phyloP scores from a whole-genome alignment of 2,888 invertebrate species.

The Platerodrilus igneus region DNA sequence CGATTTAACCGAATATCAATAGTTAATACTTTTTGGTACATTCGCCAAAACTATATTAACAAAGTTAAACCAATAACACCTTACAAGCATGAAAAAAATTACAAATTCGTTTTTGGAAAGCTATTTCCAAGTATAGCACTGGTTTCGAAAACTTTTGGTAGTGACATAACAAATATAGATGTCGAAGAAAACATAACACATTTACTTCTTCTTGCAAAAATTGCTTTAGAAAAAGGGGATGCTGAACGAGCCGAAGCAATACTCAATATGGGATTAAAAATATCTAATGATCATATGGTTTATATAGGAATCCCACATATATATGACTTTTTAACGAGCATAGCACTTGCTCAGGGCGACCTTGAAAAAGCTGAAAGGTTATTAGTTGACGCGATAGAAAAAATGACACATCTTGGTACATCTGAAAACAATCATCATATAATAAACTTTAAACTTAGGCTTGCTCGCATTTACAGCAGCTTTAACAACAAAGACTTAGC shows the following conservation, averaged over 20 bases:
- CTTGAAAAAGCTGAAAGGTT: constrained; percentile 44
- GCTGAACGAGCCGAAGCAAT: constrained; percentile 43
- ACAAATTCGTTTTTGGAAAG: too few relatives aligned
- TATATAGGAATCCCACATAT: constrained; percentile 43
- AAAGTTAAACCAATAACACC: too few relatives aligned
- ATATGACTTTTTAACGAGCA: constrained; percentile 47
- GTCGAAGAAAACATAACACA: constrained; percentile 44
- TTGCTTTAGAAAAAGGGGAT: constrained; percentile 43
- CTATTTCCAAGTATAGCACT: constrained; percentile 12
- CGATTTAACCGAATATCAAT: constrained; percentile 2
- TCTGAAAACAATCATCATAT: constrained; percentile 44
- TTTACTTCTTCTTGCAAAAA: constrained; percentile 40
- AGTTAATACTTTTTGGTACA: too few relatives aligned
- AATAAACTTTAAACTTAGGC: constrained; percentile 46
- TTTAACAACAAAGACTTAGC: constrained; percentile 42
- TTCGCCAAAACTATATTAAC: too few relatives aligned
- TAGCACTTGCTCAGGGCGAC: constrained; percentile 45
- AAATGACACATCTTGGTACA: constrained; percentile 41
- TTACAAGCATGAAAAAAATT: too few relatives aligned
- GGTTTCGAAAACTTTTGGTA: constrained; percentile 11
- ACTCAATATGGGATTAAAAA: constrained; percentile 43
- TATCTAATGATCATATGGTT: constrained; percentile 44
- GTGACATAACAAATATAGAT: constrained; percentile 28
- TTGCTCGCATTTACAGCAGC: constrained; percentile 46
- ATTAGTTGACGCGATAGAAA: constrained; percentile 45